phyloP scores from a whole-genome alignment of 2,888 invertebrate species.

The Harmothoe impar region DNA sequence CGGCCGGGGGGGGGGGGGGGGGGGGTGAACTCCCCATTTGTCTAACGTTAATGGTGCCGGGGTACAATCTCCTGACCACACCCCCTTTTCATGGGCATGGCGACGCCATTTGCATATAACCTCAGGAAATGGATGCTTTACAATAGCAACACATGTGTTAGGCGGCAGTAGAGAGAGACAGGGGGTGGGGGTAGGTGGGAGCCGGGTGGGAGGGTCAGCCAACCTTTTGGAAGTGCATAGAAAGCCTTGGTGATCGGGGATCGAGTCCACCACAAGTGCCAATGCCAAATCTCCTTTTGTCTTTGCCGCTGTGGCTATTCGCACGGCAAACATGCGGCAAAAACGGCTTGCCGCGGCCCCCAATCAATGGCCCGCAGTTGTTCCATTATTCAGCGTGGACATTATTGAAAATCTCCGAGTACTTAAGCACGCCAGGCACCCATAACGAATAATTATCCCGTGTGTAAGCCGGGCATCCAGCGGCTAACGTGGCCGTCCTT shows the following conservation, averaged over 20 bases:
- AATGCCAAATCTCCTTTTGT: neutral
- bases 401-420: constrained; percentile 54
- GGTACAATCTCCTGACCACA: constrained; percentile 19
- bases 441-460: constrained; percentile 51
- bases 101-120: constrained; percentile 23
- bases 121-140: constrained; percentile 29
- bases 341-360: neutral
- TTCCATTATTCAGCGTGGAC: constrained; percentile 49
- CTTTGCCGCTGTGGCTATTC: constrained; percentile 33
- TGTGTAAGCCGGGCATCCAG: neutral
- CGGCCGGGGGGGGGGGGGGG: neutral
- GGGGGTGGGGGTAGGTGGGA: neutral
- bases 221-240: neutral
- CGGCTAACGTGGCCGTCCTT: neutral
- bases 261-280: neutral
- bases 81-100: neutral
- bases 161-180: neutral
- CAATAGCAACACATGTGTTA: constrained; percentile 45
- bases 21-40: neutral
- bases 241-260: neutral
- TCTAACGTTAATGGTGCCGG: constrained; percentile 29
- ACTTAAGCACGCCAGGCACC: constrained; percentile 53
- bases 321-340: constrained; percentile 25
- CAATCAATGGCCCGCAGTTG: constrained; percentile 58
- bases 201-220: neutral